These are phyloP conservation scores for Pipistrellus nathusii DNA, from an alignment of 2,797 vertebrate species.

Conservation along the genomic window DNA sequence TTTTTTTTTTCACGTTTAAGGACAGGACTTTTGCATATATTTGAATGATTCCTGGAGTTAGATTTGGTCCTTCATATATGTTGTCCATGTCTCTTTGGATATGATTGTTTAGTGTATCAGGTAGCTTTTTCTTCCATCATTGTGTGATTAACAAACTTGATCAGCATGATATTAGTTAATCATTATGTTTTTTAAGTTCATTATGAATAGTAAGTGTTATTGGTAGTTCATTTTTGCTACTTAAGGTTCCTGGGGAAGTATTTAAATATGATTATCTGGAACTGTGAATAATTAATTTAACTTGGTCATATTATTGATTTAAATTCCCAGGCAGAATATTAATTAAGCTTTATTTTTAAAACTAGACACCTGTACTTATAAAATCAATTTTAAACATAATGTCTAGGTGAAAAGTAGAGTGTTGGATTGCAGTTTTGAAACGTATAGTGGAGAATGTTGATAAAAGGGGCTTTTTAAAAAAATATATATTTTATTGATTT, in stretches of 20 bases:
- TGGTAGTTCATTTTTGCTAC: slow-evolving; percentile 35
- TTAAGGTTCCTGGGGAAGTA: background rate
- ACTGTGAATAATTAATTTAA: background rate
- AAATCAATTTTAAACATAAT: slow-evolving; percentile 44
- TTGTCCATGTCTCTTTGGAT: background rate
- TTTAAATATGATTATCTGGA: background rate
- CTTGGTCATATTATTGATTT: slow-evolving; percentile 5
- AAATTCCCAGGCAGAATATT: slow-evolving; percentile 5
- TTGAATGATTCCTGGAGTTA: slow-evolving; percentile 45
- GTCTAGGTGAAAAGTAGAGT: background rate
- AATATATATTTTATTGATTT: too few relatives aligned
- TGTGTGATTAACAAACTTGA: background rate
- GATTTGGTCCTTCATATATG: background rate
- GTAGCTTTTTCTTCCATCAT: background rate
- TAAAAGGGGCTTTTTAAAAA: background rate
- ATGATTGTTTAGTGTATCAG: background rate
- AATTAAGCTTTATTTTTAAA: slow-evolving; percentile 13
- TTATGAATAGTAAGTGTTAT: background rate
- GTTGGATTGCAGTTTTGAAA: background rate
- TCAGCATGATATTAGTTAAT: background rate
- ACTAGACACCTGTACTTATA: background rate
- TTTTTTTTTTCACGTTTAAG: background rate
- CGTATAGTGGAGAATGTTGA: background rate
- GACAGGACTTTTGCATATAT: background rate
- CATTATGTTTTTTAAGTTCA: background rate